Conservation (phyloP, 1,140 invertebrate genomes). For the Scaptomyza pallida region DNA sequence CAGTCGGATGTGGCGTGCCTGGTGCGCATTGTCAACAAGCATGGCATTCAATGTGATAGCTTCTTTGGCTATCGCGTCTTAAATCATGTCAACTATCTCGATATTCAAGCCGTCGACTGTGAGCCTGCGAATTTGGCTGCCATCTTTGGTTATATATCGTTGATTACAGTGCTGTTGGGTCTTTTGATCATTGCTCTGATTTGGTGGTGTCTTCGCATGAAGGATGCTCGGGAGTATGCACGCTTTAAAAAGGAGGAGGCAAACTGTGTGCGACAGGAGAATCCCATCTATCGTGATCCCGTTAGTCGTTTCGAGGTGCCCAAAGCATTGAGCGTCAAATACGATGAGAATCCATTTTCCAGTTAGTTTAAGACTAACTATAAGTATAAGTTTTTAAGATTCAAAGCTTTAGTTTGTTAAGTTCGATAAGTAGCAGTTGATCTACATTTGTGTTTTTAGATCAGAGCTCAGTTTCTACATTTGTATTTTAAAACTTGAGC, state of each 20-base stretch:
- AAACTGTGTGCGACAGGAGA: conserved; percentile 83
- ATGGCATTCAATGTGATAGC: conserved; percentile 84
- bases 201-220: conserved; percentile 84
- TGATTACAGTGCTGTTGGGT: conserved; percentile 84
- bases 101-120: conserved; percentile 83
- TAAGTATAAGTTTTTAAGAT: not conserved
- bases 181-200: conserved; percentile 83
- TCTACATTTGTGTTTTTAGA: conserved; percentile 26
- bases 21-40: conserved; percentile 82
- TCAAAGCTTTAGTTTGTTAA: conserved; percentile 2
- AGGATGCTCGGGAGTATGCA: conserved; percentile 85
- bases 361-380: conserved; percentile 12
- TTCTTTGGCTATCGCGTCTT: conserved; percentile 84
- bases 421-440: conserved; percentile 29
- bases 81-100: conserved; percentile 69
- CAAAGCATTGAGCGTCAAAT: conserved; percentile 66
- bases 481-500: too few species aligned
- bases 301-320: conserved; percentile 85
- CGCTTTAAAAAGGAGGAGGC: conserved; percentile 84
- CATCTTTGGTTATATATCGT: conserved; percentile 79
- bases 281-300: conserved; percentile 86
- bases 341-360: conserved; percentile 70
- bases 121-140: conserved; percentile 66
- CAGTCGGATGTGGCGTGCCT: conserved; percentile 77
- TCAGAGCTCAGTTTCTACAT: too few species aligned